Conservation (phyloP, 1,140 invertebrate genomes). For the Rhizoglyphus robini region DNA sequence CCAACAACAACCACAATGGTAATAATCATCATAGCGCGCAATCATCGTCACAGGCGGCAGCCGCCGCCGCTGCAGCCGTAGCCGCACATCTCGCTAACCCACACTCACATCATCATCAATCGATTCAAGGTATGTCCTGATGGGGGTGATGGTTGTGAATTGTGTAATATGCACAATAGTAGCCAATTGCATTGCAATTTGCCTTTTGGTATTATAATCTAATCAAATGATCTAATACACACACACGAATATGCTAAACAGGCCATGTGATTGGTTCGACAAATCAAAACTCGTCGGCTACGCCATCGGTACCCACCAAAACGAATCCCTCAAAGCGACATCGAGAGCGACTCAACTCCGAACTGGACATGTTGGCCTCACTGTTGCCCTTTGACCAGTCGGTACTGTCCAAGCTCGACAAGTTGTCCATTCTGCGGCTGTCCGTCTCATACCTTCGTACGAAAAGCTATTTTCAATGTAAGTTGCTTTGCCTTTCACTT, state of each 20-base stretch:
- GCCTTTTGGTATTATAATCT: no score
- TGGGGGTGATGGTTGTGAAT: neutral
- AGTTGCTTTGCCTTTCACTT: conserved; percentile 29
- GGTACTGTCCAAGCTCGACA: conserved; percentile 92
- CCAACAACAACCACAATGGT: neutral
- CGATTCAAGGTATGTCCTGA: neutral
- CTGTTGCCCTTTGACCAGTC: conserved; percentile 95
- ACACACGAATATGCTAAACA: neutral
- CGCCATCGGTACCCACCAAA: conserved; percentile 88
- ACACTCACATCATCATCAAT: conserved; percentile 7
- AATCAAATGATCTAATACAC: no score
- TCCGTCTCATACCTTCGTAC: conserved; percentile 95
- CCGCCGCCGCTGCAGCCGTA: neutral
- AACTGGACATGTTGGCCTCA: conserved; percentile 92
- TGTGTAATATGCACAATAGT: no score
- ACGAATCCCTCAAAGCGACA: conserved; percentile 97
- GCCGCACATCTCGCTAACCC: neutral
- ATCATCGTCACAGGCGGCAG: neutral
- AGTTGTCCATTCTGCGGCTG: conserved; percentile 88
- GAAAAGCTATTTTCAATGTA: conserved; percentile 99
- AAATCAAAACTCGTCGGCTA: conserved; percentile 59
- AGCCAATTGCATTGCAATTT: no score
- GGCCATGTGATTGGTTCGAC: neutral
- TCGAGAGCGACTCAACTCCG: conserved; percentile 88
- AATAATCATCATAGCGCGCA: neutral